Percentiles rank a stretch among this genome's conserved stretches.
Conservation (phyloP, 2,113 vertebrate species). For the Vicugna pacos region DNA sequence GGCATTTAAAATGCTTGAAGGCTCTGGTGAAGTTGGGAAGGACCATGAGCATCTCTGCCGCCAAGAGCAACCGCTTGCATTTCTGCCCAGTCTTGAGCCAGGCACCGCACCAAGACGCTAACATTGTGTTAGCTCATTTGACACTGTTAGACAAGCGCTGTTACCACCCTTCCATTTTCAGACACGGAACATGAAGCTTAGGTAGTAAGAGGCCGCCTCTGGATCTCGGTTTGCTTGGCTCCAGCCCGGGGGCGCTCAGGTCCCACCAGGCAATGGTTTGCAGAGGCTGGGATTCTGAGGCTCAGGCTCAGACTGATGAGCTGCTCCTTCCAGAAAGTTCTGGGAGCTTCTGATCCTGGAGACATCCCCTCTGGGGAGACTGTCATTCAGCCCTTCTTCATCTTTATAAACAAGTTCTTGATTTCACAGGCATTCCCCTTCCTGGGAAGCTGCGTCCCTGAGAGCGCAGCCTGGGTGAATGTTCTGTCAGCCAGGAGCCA, state of each 20-base stretch:
- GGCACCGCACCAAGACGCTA: neutral
- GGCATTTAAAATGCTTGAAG: neutral
- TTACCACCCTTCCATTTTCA: neutral
- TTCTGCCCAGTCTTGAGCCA: neutral
- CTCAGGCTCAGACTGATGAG: neutral
- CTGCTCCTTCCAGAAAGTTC: slow-evolving; percentile 16
- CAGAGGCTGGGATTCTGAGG: too few relatives aligned
- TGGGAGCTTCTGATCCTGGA: neutral
- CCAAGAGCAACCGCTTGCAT: neutral
- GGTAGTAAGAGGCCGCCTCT: neutral
- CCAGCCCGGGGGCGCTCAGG: rapidly evolving
- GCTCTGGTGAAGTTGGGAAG: neutral
- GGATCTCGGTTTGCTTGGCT: neutral
- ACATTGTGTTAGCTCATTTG: neutral
- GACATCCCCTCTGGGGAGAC: neutral
- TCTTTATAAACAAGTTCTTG: neutral
- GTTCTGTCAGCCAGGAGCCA: neutral
- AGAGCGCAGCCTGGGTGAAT: neutral
- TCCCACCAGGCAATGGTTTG: rapidly evolving
- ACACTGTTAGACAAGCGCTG: neutral
- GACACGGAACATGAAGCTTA: neutral
- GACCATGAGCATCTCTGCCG: neutral
- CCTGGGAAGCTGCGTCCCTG: neutral
- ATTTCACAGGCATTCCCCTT: neutral
- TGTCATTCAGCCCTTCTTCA: neutral